phyloP scores from a whole-genome alignment of 2,113 vertebrate species.

The Lethenteron camtschaticum region DNA sequence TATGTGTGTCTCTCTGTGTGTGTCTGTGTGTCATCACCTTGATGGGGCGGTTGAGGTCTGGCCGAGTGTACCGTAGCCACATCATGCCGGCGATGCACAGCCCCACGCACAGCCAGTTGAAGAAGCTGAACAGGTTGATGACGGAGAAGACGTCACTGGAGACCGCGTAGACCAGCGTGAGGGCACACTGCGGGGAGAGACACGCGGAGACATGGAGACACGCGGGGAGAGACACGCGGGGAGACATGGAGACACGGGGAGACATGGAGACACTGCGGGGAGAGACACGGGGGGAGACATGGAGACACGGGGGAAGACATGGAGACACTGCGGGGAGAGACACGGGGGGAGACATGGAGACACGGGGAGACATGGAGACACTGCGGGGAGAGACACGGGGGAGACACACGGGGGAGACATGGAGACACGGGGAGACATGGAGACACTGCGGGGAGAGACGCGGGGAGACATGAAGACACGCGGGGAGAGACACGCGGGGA shows the following conservation, averaged over 20 bases:
- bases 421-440: no score
- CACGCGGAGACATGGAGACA: neutral
- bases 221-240: neutral
- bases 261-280: neutral
- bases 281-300: no score
- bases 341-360: no score
- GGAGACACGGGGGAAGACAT: no score
- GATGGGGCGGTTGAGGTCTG: conserved; percentile 22
- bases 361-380: neutral
- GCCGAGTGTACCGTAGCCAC: conserved; percentile 25
- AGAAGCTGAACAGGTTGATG: conserved; percentile 34
- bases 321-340: no score
- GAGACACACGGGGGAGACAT: no score
- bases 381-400: no score
- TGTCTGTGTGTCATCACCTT: conserved; percentile 16
- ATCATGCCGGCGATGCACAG: conserved; percentile 26
- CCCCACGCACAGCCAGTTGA: conserved; percentile 31
- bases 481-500: no score
- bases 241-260: neutral
- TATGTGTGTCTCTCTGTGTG: no score
- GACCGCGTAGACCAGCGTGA: conserved; percentile 29
- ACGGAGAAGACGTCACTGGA: conserved; percentile 31
- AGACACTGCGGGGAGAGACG: no score
- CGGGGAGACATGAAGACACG: no score
- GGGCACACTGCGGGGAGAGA: neutral